phyloP scores from a whole-genome alignment of 1,140 invertebrate genomes.

The Lepidotrigona ventralis region DNA sequence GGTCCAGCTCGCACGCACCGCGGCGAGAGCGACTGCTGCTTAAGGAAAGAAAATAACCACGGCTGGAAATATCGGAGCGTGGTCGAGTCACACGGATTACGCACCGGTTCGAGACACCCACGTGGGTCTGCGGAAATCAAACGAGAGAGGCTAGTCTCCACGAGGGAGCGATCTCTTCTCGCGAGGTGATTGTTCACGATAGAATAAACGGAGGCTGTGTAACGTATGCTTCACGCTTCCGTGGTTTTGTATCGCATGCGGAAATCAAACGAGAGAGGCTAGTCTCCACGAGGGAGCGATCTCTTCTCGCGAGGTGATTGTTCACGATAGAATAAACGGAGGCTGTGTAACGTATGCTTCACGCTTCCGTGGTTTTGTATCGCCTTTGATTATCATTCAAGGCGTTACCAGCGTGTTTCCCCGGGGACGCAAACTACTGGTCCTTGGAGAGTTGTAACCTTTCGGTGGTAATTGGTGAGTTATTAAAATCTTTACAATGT shows the following conservation, averaged over 20 bases:
- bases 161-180: not conserved
- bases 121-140: constrained; percentile 14
- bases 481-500: no score
- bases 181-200: not conserved
- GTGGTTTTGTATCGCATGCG: not conserved
- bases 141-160: not conserved
- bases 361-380: not conserved
- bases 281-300: not conserved
- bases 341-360: not conserved
- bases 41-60: constrained; percentile 56
- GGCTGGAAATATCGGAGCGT: constrained; percentile 26
- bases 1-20: no score
- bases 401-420: not conserved
- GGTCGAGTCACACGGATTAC: constrained; percentile 35
- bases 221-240: not conserved
- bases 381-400: not conserved
- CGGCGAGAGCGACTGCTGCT: constrained; percentile 37
- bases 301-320: not conserved
- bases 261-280: constrained; percentile 10
- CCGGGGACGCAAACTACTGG: no score
- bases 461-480: no score
- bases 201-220: not conserved
- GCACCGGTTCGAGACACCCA: constrained; percentile 19
- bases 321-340: not conserved
- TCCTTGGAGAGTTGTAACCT: not conserved